Conservation (phyloP, 2,113 vertebrate genomes). For the Alosa alosa region DNA sequence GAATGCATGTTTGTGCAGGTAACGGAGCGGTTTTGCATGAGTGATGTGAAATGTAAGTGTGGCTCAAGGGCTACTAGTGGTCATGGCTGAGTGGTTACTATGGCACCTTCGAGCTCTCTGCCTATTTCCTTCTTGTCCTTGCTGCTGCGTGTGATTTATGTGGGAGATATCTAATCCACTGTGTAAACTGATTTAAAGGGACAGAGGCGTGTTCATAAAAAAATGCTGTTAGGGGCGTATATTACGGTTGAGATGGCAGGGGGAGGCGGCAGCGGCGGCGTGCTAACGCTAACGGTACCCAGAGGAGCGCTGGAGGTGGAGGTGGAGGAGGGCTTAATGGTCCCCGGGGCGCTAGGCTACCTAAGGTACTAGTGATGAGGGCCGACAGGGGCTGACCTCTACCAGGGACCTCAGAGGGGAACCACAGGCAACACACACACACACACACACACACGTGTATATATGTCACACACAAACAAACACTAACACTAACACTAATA, state of each 20-base stretch:
- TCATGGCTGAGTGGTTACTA: not conserved
- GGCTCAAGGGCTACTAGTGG: not conserved
- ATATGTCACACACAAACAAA: not conserved
- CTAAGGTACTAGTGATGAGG: not conserved
- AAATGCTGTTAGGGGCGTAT: not conserved
- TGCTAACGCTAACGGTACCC: not conserved
- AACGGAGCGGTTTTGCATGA: not conserved
- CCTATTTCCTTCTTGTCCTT: not conserved
- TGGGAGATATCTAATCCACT: not conserved
- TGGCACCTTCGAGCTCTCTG: not conserved
- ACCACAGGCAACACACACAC: not conserved
- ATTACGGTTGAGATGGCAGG: not conserved
- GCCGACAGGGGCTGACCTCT: not conserved
- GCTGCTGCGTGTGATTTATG: not conserved
- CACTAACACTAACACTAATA: not conserved
- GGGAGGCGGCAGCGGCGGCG: not conserved
- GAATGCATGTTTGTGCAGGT: not conserved
- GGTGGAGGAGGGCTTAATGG: not conserved
- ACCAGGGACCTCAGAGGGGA: not conserved
- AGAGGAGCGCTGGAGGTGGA: not conserved
- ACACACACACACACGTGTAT: not conserved
- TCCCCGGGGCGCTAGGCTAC: not conserved
- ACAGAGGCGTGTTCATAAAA: conserved; percentile 2
- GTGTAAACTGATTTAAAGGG: conserved; percentile 13
- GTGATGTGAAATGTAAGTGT: not conserved